Percentiles rank a stretch among this genome's conserved stretches.
These are phyloP conservation scores for Diabrotica virgifera DNA, from an alignment of 1,140 invertebrate genomes.

Conservation along the genomic window DNA sequence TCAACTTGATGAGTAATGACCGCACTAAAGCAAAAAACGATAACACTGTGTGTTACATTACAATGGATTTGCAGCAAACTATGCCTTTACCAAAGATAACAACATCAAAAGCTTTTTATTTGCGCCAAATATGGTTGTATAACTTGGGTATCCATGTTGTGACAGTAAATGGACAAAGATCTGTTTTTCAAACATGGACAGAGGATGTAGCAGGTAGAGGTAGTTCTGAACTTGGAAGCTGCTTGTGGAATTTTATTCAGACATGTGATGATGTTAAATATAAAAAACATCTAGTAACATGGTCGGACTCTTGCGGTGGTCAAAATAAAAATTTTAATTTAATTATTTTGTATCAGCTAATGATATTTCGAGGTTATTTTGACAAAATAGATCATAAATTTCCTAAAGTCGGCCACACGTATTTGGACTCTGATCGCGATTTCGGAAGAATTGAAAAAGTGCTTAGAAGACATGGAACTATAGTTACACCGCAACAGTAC, in stretches of 20 bases:
- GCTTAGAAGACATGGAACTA: constrained; percentile 20
- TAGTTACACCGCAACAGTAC: constrained; percentile 25
- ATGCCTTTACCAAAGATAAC: constrained; percentile 30
- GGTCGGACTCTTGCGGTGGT: constrained; percentile 29
- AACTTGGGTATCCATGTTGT: constrained; percentile 28
- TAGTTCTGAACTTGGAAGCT: constrained; percentile 21
- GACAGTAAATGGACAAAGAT: not conserved
- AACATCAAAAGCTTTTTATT: constrained; percentile 36
- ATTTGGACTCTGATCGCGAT: constrained; percentile 30
- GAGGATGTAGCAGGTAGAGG: constrained; percentile 25
- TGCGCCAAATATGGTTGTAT: constrained; percentile 35
- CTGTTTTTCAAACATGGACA: constrained; percentile 26
- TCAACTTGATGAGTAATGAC: constrained; percentile 21
- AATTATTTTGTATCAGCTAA: constrained; percentile 25
- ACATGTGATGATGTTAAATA: not conserved
- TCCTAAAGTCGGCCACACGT: constrained; percentile 28
- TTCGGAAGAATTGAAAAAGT: constrained; percentile 34
- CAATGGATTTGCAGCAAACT: constrained; percentile 36
- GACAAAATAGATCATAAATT: constrained; percentile 32
- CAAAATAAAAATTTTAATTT: constrained; percentile 34
- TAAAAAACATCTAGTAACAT: constrained; percentile 21
- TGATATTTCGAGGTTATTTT: constrained; percentile 21
- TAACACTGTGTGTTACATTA: constrained; percentile 26
- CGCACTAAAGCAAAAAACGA: constrained; percentile 4
- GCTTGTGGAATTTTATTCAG: not conserved